Percentiles rank a stretch among this genome's conserved stretches.
phyloP scores from a whole-genome alignment of 2,113 vertebrate genomes.

The Cheirogaleus medius region DNA sequence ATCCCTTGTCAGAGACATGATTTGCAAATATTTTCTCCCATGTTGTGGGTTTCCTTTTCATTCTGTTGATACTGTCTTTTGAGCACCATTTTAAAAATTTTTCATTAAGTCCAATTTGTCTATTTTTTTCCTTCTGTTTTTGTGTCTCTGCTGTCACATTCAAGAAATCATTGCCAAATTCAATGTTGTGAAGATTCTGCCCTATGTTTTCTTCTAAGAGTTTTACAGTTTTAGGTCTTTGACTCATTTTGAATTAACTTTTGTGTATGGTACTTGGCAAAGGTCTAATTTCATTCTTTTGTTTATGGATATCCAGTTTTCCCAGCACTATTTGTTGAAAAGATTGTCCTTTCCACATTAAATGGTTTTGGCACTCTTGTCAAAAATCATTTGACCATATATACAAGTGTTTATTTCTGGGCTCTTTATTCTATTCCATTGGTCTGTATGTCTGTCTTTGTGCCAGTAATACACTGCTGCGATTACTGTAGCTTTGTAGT shows the following conservation, averaged over 20 bases:
- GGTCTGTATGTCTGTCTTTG: neutral
- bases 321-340: neutral
- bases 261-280: neutral
- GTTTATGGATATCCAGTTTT: neutral
- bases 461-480: too few species aligned
- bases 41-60: neutral
- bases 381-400: neutral
- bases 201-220: neutral
- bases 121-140: neutral
- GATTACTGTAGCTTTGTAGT: neutral
- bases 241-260: neutral
- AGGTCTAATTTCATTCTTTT: neutral
- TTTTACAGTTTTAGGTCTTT: neutral
- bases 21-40: neutral
- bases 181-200: neutral
- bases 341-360: neutral
- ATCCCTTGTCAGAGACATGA: neutral
- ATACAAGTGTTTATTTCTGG: neutral
- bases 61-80: neutral
- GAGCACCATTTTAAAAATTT: neutral
- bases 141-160: neutral
- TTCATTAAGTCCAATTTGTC: neutral
- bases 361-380: neutral
- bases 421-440: neutral
- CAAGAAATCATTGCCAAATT: neutral